These are phyloP conservation scores for Aulostomus chinensis DNA, from an alignment of 2,797 vertebrate genomes.

Conservation along the genomic window DNA sequence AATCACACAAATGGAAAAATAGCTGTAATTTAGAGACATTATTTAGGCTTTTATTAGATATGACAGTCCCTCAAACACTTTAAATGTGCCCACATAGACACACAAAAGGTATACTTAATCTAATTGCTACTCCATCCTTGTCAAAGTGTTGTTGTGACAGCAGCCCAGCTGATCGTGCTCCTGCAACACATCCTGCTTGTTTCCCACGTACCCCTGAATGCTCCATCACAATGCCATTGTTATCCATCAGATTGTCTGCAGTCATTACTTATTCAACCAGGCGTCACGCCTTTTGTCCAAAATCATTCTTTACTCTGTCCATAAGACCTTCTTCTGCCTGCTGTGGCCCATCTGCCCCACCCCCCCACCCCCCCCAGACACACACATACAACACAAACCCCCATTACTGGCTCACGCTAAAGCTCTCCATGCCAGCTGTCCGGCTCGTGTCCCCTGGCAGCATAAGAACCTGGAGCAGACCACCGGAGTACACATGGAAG, in stretches of 20 bases:
- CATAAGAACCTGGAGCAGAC: slow-evolving; percentile 53
- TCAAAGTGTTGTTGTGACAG: slow-evolving; percentile 64
- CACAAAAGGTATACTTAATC: slow-evolving; percentile 53
- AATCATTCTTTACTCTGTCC: slow-evolving; percentile 69
- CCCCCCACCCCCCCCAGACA: slow-evolving; percentile 20
- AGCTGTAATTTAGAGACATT: too few relatives aligned
- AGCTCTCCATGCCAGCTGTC: slow-evolving; percentile 76
- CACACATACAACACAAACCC: slow-evolving; percentile 6
- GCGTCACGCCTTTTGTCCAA: slow-evolving; percentile 76
- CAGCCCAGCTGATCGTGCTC: slow-evolving; percentile 68
- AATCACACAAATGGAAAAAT: too few relatives aligned
- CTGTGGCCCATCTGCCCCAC: slow-evolving; percentile 74
- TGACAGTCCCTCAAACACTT: too few relatives aligned
- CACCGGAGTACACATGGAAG: slow-evolving; percentile 37
- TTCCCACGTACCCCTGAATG: slow-evolving; percentile 65
- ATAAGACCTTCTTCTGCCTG: slow-evolving; percentile 67
- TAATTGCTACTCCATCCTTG: slow-evolving; percentile 55
- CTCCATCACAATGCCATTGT: slow-evolving; percentile 77
- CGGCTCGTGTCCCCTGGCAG: slow-evolving; percentile 57
- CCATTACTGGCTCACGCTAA: slow-evolving; percentile 30
- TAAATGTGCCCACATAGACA: background rate
- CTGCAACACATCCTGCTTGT: slow-evolving; percentile 44
- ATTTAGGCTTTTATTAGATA: too few relatives aligned
- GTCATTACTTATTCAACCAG: slow-evolving; percentile 75
- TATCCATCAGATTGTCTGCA: slow-evolving; percentile 72